A percentile compares a stretch with the other conserved stretches of the same genome.
Evolutionary conservation across 2,113 vertebrate genomes (phyloP).

Genomic region (Cygnus atratus): DNA sequence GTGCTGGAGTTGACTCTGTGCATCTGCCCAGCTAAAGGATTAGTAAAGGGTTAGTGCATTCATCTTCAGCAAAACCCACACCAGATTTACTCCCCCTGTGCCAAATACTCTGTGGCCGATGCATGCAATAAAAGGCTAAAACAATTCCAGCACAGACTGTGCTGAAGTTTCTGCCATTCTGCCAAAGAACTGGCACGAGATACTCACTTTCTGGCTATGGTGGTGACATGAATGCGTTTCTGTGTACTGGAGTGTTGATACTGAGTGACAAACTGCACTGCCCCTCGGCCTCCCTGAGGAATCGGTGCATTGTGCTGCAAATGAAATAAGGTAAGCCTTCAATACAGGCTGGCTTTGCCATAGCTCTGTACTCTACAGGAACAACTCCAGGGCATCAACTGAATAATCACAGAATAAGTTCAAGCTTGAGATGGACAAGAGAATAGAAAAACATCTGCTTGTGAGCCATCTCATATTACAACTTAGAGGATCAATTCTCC

Average conservation of each 20-base stretch:
- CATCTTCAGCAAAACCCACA: not conserved
- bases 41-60: slow-evolving; percentile 26
- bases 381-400: not conserved
- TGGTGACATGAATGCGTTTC: slow-evolving; percentile 91
- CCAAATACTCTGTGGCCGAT: not conserved
- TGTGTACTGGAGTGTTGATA: slow-evolving; percentile 95
- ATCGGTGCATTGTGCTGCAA: slow-evolving; percentile 92
- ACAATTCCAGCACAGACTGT: not conserved
- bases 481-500: not conserved
- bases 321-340: not conserved
- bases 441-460: not conserved
- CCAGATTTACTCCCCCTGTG: not conserved
- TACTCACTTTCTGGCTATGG: slow-evolving; percentile 93
- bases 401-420: not conserved
- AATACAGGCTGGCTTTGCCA: not conserved
- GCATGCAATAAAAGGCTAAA: not conserved
- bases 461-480: not conserved
- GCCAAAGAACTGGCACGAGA: not conserved
- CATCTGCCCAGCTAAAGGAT: slow-evolving; percentile 90
- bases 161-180: not conserved
- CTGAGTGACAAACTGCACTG: slow-evolving; percentile 93
- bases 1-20: slow-evolving; percentile 92
- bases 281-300: slow-evolving; percentile 93
- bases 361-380: not conserved
- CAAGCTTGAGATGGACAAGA: not conserved